A percentile compares a stretch with the other conserved stretches of the same genome.
Conservation (phyloP, 2,797 vertebrate genomes). For the Taenioides sp. region DNA sequence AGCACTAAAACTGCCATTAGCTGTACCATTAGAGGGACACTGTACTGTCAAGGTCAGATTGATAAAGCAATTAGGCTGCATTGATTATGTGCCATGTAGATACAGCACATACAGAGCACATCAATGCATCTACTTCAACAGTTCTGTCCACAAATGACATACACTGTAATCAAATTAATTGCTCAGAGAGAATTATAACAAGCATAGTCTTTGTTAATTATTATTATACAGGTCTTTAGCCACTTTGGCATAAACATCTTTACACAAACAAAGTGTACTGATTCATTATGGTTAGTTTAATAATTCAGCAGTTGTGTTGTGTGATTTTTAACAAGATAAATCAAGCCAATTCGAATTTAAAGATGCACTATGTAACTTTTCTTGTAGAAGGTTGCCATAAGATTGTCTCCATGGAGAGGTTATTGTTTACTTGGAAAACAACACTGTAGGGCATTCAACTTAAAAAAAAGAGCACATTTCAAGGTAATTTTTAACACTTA, state of each 20-base stretch:
- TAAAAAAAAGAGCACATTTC: no score
- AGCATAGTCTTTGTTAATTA: neutral
- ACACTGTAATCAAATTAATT: neutral
- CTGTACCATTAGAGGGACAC: neutral
- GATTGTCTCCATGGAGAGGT: no score
- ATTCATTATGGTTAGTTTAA: neutral
- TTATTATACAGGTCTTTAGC: neutral
- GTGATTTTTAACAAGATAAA: no score
- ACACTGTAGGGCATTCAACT: no score
- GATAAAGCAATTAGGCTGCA: constrained; percentile 12
- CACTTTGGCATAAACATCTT: no score
- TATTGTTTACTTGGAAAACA: no score
- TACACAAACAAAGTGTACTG: no score
- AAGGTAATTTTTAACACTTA: no score
- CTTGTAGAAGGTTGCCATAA: no score
- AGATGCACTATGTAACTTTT: no score
- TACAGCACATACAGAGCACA: neutral
- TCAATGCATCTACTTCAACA: neutral
- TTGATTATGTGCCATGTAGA: constrained; percentile 3
- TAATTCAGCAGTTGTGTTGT: no score
- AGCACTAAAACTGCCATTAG: constrained; percentile 2
- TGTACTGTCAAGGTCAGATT: constrained; percentile 1
- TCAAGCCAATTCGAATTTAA: no score
- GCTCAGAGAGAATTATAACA: neutral
- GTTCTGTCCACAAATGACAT: neutral